A percentile compares a stretch with the other conserved stretches of the same genome.
Conservation (phyloP, 1,140 invertebrate species). For the Lasioglossum baleicum region DNA sequence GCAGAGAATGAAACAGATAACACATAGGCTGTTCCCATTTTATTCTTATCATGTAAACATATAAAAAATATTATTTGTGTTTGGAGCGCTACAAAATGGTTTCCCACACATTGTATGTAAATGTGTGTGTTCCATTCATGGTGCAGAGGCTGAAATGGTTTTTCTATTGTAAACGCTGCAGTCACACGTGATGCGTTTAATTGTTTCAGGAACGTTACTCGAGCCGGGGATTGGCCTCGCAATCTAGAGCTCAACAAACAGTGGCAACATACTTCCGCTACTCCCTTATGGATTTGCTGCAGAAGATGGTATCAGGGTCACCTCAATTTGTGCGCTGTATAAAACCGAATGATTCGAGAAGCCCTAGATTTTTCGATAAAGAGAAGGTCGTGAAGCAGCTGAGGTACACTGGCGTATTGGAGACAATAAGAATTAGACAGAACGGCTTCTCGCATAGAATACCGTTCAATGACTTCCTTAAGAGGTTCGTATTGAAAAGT, state of each 20-base stretch:
- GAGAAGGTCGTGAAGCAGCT: constrained; percentile 88
- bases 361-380: constrained; percentile 85
- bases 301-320: constrained; percentile 89
- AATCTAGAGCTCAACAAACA: constrained; percentile 91
- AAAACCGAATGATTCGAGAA: constrained; percentile 89
- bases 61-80: too few relatives aligned
- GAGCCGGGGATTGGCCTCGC: constrained; percentile 86
- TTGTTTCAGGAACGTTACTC: constrained; percentile 79
- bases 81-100: too few relatives aligned
- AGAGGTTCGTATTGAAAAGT: constrained; percentile 80
- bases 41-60: too few relatives aligned
- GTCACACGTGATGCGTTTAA: not conserved
- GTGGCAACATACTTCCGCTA: constrained; percentile 92
- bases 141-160: too few relatives aligned
- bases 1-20: too few relatives aligned
- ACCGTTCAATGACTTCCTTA: constrained; percentile 89
- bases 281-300: constrained; percentile 91
- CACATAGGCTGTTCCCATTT: too few relatives aligned
- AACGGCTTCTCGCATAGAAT: constrained; percentile 91
- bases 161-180: not conserved
- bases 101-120: too few relatives aligned
- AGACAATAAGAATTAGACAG: constrained; percentile 90
- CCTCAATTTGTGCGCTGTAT: constrained; percentile 93
- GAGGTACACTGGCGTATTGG: constrained; percentile 89
- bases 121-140: too few relatives aligned